Conservation (phyloP, 2,797 vertebrate genomes). For the Rostrhamus sociabilis region DNA sequence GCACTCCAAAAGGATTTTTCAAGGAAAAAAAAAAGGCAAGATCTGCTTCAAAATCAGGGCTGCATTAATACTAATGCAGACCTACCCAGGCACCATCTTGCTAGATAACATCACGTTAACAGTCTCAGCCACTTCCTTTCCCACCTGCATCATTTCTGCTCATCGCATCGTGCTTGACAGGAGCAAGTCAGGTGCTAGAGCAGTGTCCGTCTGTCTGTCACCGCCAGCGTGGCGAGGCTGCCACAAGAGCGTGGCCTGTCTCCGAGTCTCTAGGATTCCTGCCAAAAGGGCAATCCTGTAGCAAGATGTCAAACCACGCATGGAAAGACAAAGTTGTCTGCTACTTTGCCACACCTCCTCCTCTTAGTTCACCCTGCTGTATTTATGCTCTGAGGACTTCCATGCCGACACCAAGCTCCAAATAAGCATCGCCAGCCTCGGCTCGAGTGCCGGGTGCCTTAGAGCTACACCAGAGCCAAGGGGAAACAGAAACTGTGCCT, state of each 20-base stretch:
- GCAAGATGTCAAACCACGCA: not conserved
- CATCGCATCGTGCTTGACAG: not conserved
- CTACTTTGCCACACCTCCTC: not conserved
- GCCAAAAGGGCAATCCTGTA: not conserved
- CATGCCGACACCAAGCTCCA: not conserved
- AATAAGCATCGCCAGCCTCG: not conserved
- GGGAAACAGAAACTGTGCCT: not conserved
- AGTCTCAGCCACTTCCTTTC: not conserved
- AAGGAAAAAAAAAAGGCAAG: rapidly evolving
- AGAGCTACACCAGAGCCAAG: not conserved
- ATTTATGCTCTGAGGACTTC: not conserved
- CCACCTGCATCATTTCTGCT: not conserved
- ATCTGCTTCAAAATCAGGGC: not conserved
- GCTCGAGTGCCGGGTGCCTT: rapidly evolving
- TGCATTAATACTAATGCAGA: not conserved
- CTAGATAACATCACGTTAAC: not conserved
- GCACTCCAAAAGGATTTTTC: not conserved
- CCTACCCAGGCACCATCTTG: not conserved
- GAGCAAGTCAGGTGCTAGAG: not conserved
- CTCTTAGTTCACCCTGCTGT: not conserved
- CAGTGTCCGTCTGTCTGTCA: not conserved
- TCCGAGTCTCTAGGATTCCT: not conserved
- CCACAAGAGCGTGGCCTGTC: rapidly evolving
- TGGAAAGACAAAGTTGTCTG: not conserved
- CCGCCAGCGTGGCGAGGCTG: not conserved